These are phyloP conservation scores for Notodonta ziczac DNA, from an alignment of 2,888 invertebrate genomes.

Conservation along the genomic window DNA sequence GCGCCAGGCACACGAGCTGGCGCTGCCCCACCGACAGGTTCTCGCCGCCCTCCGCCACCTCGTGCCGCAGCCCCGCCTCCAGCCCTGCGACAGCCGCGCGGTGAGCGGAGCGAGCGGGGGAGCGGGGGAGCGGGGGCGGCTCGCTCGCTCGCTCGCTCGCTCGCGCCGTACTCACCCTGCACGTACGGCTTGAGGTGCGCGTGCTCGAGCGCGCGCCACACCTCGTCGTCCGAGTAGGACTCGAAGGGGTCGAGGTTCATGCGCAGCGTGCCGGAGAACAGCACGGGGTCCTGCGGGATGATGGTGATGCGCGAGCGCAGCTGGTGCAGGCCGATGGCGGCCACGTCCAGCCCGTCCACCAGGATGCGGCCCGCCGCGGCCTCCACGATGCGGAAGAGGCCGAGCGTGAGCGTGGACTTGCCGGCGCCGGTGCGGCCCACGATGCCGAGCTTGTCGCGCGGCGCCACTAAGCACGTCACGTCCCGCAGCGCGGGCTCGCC, in stretches of 20 bases:
- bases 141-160: not conserved
- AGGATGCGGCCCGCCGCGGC: constrained; percentile 91
- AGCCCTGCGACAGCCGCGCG: constrained; percentile 76
- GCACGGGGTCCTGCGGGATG: constrained; percentile 96
- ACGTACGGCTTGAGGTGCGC: constrained; percentile 95
- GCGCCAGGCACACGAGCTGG: constrained; percentile 94
- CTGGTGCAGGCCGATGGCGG: constrained; percentile 93
- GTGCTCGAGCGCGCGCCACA: constrained; percentile 95
- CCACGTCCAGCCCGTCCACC: constrained; percentile 93
- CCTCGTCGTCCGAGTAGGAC: constrained; percentile 89
- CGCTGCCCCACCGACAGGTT: constrained; percentile 95
- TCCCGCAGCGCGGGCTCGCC: constrained; percentile 94
- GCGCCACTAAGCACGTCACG: constrained; percentile 90
- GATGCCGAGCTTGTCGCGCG: constrained; percentile 95
- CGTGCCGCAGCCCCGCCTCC: constrained; percentile 90
- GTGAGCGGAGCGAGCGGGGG: not conserved
- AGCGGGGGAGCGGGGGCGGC: not conserved
- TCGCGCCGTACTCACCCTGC: constrained; percentile 71
- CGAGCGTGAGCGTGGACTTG: constrained; percentile 94
- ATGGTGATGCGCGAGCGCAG: constrained; percentile 93
- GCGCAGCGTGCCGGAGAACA: constrained; percentile 96
- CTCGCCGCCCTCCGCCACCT: constrained; percentile 96
- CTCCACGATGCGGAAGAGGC: constrained; percentile 91
- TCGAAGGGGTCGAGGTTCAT: constrained; percentile 97
- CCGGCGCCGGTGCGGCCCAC: constrained; percentile 96